Evolutionary conservation across 2,113 vertebrate genomes (phyloP).

Genomic region (Hypomesus transpacificus): DNA sequence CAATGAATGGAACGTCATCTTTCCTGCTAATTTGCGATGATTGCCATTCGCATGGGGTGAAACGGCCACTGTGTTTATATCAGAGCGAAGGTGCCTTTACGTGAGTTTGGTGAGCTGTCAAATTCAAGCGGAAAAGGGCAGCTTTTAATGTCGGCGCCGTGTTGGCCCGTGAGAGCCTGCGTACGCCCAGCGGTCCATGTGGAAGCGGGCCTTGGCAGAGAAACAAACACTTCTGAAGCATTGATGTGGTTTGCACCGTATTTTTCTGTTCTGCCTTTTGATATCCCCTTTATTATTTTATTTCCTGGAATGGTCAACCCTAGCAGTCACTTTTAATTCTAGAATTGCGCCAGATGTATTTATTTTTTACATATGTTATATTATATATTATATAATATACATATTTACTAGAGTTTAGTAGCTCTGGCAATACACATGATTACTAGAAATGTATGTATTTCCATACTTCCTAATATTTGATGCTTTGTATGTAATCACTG

Average conservation of each 20-base stretch:
- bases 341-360: not conserved
- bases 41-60: not conserved
- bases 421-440: too few species aligned
- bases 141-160: constrained; percentile 20
- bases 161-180: constrained; percentile 27
- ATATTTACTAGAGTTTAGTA: too few species aligned
- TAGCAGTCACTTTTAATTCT: not conserved
- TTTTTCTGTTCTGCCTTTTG: not conserved
- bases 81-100: constrained; percentile 36
- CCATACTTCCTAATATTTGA: constrained; percentile 1
- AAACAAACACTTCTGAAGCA: constrained; percentile 12
- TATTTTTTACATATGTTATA: not conserved
- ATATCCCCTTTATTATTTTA: not conserved
- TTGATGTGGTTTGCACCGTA: not conserved
- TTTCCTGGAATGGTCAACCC: not conserved
- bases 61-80: constrained; percentile 22
- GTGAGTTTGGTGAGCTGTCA: constrained; percentile 25
- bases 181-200: constrained; percentile 31
- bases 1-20: not conserved
- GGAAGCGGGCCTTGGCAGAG: constrained; percentile 17
- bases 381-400: not conserved
- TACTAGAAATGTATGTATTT: not conserved
- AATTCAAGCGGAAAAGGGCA: constrained; percentile 36
- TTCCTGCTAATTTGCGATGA: not conserved
- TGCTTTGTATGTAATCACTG: not conserved